A percentile compares a stretch with the other conserved stretches of the same genome.
These are phyloP conservation scores for Mechanitis messenoides DNA, from an alignment of 2,888 invertebrate species.

Conservation along the genomic window DNA sequence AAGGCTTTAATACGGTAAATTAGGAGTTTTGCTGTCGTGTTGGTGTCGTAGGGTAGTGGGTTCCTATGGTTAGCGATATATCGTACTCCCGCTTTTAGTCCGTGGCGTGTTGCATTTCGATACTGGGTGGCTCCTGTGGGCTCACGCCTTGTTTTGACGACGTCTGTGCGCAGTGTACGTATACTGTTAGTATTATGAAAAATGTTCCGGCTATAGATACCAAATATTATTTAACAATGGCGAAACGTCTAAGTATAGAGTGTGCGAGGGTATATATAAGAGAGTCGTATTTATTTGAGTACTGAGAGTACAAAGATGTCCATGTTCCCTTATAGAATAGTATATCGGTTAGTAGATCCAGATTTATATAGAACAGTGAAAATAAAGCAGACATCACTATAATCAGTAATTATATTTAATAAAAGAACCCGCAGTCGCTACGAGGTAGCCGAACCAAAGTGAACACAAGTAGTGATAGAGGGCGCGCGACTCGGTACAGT, in stretches of 20 bases:
- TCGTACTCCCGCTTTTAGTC: slow-evolving; percentile 52
- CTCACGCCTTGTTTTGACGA: slow-evolving; percentile 22
- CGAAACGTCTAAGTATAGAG: not conserved
- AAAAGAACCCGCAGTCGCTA: not conserved
- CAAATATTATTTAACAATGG: too few species aligned
- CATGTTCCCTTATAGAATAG: slow-evolving; percentile 8
- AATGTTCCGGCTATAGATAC: too few species aligned
- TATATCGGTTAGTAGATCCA: not conserved
- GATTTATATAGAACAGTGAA: not conserved
- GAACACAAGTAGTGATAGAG: not conserved
- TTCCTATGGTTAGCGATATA: slow-evolving; percentile 26
- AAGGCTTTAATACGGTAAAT: slow-evolving; percentile 27
- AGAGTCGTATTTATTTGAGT: slow-evolving; percentile 30
- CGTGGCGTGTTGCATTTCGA: slow-evolving; percentile 40
- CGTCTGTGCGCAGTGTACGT: slow-evolving; percentile 21
- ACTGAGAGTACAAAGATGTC: slow-evolving; percentile 39
- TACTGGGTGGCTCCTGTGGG: not conserved
- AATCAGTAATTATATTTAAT: too few species aligned
- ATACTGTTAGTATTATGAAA: too few species aligned
- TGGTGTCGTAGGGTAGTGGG: slow-evolving; percentile 28
- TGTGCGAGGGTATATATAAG: slow-evolving; percentile 8
- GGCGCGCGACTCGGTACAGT: not conserved
- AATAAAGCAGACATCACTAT: too few species aligned
- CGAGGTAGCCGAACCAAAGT: not conserved
- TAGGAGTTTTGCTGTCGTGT: slow-evolving; percentile 19